phyloP scores from a whole-genome alignment of 1,140 invertebrate species.

The Nephila pilipes region DNA sequence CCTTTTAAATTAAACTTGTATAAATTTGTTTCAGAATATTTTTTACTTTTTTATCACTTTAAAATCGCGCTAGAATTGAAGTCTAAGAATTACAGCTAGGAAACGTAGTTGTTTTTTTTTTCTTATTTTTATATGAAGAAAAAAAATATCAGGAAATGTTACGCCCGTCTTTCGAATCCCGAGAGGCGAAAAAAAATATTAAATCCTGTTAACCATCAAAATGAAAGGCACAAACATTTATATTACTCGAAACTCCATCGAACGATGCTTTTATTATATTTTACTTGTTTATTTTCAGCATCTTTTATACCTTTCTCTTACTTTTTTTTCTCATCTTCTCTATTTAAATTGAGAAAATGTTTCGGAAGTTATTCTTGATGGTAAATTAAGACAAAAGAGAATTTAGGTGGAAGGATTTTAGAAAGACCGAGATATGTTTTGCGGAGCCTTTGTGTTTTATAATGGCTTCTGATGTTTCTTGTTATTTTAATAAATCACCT shows the following conservation, averaged over 20 bases:
- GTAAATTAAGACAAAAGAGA: constrained; percentile 47
- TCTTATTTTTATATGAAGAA: background rate
- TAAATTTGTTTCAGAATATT: too few species aligned
- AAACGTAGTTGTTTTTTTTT: background rate
- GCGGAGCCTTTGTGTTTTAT: background rate
- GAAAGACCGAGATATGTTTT: background rate
- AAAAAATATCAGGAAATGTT: background rate
- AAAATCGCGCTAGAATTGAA: background rate
- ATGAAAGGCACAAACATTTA: constrained; percentile 27
- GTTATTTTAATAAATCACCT: background rate
- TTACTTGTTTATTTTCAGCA: background rate
- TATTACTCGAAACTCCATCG: background rate
- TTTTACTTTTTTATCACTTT: background rate
- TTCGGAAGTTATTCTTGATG: constrained; percentile 6
- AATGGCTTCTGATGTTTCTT: constrained; percentile 25
- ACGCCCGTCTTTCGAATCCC: too few species aligned
- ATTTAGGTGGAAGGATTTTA: background rate
- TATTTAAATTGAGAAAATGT: constrained; percentile 75
- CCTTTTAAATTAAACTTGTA: background rate
- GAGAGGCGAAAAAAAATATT: background rate
- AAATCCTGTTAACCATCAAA: background rate
- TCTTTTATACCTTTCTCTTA: background rate
- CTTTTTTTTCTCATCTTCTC: background rate
- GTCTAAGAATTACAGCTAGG: background rate
- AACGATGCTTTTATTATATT: background rate